Conservation (phyloP, 2,113 vertebrate species). For the Nothoprocta pentlandii region DNA sequence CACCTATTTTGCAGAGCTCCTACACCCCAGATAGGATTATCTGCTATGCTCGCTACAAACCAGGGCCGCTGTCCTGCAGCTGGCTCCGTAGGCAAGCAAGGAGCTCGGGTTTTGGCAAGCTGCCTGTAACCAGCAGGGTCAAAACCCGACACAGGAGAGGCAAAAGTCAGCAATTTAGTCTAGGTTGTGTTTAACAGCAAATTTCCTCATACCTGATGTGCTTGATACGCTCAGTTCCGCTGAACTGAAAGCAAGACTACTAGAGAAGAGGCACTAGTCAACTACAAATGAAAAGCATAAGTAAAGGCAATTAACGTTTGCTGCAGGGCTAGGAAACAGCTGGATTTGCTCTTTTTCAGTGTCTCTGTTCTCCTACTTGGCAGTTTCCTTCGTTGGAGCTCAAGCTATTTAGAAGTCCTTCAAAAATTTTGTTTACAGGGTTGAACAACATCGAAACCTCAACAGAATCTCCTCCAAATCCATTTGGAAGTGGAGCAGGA, state of each 20-base stretch:
- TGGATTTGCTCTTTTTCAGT: rapidly evolving
- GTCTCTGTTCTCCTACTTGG: neutral
- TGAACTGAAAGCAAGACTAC: neutral
- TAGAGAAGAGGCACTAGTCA: neutral
- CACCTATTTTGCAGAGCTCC: rapidly evolving
- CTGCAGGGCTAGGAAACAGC: neutral
- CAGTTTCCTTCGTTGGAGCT: neutral
- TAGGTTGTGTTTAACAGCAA: neutral
- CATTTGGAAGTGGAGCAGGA: neutral
- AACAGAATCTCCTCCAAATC: too few species aligned
- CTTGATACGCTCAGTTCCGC: neutral
- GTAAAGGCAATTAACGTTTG: neutral
- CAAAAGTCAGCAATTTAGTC: neutral
- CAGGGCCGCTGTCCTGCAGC: rapidly evolving
- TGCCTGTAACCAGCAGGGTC: neutral
- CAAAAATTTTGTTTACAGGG: neutral
- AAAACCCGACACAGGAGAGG: neutral
- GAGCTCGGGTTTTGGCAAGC: neutral
- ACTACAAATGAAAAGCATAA: neutral
- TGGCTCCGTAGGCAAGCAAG: neutral
- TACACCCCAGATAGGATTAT: neutral
- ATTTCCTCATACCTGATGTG: rapidly evolving
- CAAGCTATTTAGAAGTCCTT: neutral
- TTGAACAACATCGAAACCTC: rapidly evolving
- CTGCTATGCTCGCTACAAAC: neutral